A percentile compares a stretch with the other conserved stretches of the same genome.
Evolutionary conservation across 2,113 vertebrate genomes (phyloP).

Genomic region (Oreochromis spilurus): DNA sequence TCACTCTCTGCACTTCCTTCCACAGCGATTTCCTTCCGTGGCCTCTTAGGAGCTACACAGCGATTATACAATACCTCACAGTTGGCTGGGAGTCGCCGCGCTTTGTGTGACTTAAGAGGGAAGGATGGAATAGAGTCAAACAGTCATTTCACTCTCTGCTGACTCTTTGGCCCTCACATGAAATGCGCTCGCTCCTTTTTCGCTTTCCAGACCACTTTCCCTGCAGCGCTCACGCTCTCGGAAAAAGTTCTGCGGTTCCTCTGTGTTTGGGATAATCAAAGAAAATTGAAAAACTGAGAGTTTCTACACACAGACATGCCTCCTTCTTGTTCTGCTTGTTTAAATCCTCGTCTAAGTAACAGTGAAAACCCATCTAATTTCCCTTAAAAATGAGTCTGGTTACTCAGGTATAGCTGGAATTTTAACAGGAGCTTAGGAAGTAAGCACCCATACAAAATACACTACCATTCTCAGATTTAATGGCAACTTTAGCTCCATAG

Average conservation of each 20-base stretch:
- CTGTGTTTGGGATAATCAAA: conserved; percentile 2
- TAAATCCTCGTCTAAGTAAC: neutral
- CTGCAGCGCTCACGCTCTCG: neutral
- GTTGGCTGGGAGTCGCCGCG: conserved; percentile 38
- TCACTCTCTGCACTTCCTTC: conserved; percentile 49
- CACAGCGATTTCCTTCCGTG: conserved; percentile 43
- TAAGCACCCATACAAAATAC: neutral
- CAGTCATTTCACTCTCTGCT: conserved; percentile 68
- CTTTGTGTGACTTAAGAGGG: conserved; percentile 65
- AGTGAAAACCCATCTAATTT: neutral
- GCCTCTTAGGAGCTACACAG: conserved; percentile 47
- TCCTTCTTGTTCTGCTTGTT: neutral
- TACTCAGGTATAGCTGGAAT: neutral
- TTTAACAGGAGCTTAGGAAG: neutral
- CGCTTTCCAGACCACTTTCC: conserved; percentile 8
- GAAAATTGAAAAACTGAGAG: neutral
- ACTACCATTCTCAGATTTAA: neutral
- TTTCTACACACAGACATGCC: neutral
- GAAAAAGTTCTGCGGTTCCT: neutral
- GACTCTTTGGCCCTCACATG: conserved; percentile 53
- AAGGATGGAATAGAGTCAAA: conserved; percentile 63
- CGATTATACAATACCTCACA: conserved; percentile 50
- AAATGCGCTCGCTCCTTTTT: conserved; percentile 15
- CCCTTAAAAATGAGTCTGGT: neutral
- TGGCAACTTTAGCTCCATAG: neutral